A percentile compares a stretch with the other conserved stretches of the same genome.
Evolutionary conservation across 2,113 vertebrate species (phyloP).

Genomic region (Garra rufa): DNA sequence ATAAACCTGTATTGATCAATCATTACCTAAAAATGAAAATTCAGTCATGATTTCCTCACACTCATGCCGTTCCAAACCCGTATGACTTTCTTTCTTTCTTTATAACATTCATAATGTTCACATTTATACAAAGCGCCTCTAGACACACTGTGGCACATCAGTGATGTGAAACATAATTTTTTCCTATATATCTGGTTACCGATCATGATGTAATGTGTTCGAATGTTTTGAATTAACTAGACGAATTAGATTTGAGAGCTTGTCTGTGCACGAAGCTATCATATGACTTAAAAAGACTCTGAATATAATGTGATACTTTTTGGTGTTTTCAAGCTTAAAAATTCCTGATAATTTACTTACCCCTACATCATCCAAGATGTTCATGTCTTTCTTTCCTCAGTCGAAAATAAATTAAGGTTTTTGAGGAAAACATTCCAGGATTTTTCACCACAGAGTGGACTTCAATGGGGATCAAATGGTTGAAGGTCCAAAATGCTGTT

Average conservation of each 20-base stretch:
- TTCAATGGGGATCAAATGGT: no score
- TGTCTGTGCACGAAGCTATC: background rate
- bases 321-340: background rate
- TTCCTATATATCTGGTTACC: background rate
- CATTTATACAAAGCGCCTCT: background rate
- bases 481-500: no score
- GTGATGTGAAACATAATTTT: background rate
- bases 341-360: no score
- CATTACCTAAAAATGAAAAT: background rate
- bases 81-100: background rate
- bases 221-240: constrained; percentile 2
- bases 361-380: no score
- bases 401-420: no score
- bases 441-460: no score
- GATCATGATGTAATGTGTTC: background rate
- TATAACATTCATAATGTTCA: background rate
- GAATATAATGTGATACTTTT: background rate
- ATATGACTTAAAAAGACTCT: background rate
- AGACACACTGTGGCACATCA: background rate
- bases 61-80: background rate
- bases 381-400: no score
- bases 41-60: background rate
- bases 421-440: no score
- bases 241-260: background rate
- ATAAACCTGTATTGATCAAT: background rate